These are phyloP conservation scores for Apodemus agrarius DNA, from an alignment of 2,797 vertebrate genomes.

Conservation along the genomic window DNA sequence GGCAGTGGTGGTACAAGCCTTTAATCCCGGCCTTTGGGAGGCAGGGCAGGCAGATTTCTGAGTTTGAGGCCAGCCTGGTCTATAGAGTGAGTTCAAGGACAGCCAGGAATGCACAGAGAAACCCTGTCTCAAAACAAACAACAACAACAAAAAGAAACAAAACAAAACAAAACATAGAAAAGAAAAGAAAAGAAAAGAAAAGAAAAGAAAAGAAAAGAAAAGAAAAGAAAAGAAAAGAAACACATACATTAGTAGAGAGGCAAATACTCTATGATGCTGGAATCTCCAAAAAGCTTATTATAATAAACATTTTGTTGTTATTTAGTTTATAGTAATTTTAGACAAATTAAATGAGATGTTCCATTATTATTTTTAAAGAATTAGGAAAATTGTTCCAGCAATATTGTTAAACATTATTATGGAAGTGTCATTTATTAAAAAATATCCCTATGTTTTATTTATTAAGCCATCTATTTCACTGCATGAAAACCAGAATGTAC, in stretches of 20 bases:
- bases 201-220: no score
- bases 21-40: no score
- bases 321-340: slow-evolving; percentile 16
- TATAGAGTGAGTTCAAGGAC: no score
- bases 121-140: no score
- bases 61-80: no score
- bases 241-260: neutral
- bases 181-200: no score
- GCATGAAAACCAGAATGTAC: neutral
- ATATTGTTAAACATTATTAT: slow-evolving; percentile 11
- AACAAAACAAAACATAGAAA: no score
- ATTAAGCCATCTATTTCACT: neutral
- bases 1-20: no score
- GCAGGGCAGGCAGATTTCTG: no score
- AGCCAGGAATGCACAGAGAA: no score
- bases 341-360: neutral
- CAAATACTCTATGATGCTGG: neutral
- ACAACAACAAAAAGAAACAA: no score
- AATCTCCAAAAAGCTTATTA: neutral
- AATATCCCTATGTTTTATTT: neutral
- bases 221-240: no score
- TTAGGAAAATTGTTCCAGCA: neutral
- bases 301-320: neutral
- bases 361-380: neutral
- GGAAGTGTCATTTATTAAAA: neutral